phyloP scores from a whole-genome alignment of 2,888 invertebrate species.

The Pachycephus smyrnensis region DNA sequence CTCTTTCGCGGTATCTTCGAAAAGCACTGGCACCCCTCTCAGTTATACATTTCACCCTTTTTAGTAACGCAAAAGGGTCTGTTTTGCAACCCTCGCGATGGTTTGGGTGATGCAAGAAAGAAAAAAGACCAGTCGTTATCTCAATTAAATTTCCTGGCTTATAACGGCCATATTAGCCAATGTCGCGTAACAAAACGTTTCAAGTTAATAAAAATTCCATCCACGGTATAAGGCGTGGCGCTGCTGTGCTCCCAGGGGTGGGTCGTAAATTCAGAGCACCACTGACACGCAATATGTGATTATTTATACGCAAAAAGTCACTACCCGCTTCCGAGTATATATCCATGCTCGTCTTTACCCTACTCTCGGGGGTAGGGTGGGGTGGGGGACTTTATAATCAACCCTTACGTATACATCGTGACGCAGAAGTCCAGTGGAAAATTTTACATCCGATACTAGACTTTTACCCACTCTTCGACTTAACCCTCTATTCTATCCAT shows the following conservation, averaged over 20 bases:
- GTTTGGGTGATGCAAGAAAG: not conserved
- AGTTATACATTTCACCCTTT: not conserved
- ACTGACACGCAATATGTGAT: slow-evolving; percentile 12
- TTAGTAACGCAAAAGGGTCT: not conserved
- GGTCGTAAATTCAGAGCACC: not conserved
- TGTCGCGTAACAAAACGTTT: not conserved
- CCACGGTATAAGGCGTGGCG: slow-evolving; percentile 9
- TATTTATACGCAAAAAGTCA: slow-evolving; percentile 6
- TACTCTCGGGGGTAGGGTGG: not conserved
- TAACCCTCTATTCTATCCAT: not conserved
- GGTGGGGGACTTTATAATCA: too few relatives aligned
- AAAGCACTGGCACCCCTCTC: not conserved
- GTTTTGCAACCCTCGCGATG: not conserved
- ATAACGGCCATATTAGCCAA: not conserved
- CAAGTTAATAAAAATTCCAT: slow-evolving; percentile 12
- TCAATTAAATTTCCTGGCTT: not conserved
- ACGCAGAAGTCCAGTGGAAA: too few relatives aligned
- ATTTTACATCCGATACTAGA: not conserved
- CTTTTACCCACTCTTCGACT: not conserved
- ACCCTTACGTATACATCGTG: too few relatives aligned
- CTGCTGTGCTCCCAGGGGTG: slow-evolving; percentile 3
- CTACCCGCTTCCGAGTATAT: not conserved
- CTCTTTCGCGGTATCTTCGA: not conserved
- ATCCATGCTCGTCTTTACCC: not conserved
- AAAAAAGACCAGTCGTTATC: not conserved